These are phyloP conservation scores for Lumbricus terrestris DNA, from an alignment of 2,888 invertebrate species.

Conservation along the genomic window DNA sequence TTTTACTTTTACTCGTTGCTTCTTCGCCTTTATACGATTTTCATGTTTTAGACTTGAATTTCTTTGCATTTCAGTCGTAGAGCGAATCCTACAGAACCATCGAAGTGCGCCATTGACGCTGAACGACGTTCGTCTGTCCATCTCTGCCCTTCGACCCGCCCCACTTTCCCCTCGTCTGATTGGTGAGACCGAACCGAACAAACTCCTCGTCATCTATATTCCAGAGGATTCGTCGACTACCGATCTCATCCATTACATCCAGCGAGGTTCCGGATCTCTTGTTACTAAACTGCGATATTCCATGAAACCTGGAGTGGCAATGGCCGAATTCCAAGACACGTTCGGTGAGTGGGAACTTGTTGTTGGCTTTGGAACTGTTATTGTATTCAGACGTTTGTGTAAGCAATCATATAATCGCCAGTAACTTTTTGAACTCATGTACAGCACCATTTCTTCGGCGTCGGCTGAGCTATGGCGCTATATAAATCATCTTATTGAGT, in stretches of 20 bases:
- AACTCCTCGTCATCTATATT: neutral
- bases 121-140: neutral
- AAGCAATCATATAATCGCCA: too few species aligned
- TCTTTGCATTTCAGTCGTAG: neutral
- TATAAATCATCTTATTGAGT: too few species aligned
- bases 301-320: slow-evolving; percentile 15
- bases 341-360: neutral
- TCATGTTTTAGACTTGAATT: neutral
- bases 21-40: neutral
- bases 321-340: slow-evolving; percentile 7
- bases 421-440: too few species aligned
- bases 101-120: slow-evolving; percentile 4
- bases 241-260: slow-evolving; percentile 3
- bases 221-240: neutral
- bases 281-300: slow-evolving; percentile 15
- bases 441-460: too few species aligned
- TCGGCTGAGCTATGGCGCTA: too few species aligned
- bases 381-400: neutral
- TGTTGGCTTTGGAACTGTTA: neutral
- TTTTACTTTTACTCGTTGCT: too few species aligned
- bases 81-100: slow-evolving; percentile 15
- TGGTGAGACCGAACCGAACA: slow-evolving; percentile 10
- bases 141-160: slow-evolving; percentile 16
- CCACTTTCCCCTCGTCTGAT: neutral
- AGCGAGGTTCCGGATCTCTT: neutral